Percentiles rank a stretch among this genome's conserved stretches.
These are phyloP conservation scores for Periphyllus acericola DNA, from an alignment of 2,888 invertebrate species.

Conservation along the genomic window DNA sequence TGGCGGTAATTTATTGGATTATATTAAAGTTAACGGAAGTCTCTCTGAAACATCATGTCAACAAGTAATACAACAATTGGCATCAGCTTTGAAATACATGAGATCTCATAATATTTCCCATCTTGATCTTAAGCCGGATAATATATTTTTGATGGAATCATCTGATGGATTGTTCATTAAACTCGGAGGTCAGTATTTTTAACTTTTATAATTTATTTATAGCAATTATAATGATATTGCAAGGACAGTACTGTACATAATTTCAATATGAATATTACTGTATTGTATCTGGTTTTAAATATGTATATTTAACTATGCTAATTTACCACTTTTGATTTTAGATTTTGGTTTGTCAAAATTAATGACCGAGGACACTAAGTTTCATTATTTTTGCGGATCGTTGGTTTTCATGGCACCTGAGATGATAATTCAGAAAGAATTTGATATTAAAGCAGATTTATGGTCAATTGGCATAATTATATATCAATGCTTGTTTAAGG, in stretches of 20 bases:
- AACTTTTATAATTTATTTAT: too few relatives aligned
- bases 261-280: too few relatives aligned
- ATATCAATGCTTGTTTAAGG: slow-evolving; percentile 88
- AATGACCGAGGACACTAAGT: slow-evolving; percentile 71
- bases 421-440: slow-evolving; percentile 75
- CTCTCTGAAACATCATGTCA: slow-evolving; percentile 78
- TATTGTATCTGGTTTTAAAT: too few relatives aligned
- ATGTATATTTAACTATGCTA: background rate
- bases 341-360: slow-evolving; percentile 83
- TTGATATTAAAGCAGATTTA: slow-evolving; percentile 84
- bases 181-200: slow-evolving; percentile 72
- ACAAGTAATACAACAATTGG: slow-evolving; percentile 84
- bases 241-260: too few relatives aligned
- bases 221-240: too few relatives aligned
- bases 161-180: slow-evolving; percentile 77
- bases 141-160: slow-evolving; percentile 75
- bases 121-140: slow-evolving; percentile 91
- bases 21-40: slow-evolving; percentile 76
- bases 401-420: slow-evolving; percentile 95
- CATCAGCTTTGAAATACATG: slow-evolving; percentile 80
- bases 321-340: slow-evolving; percentile 65
- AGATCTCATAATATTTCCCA: slow-evolving; percentile 81
- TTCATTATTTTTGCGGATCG: slow-evolving; percentile 78
- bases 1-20: slow-evolving; percentile 83
- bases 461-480: slow-evolving; percentile 91